Evolutionary conservation across 2,113 vertebrate species (phyloP), one percentile per base, ranked within the genome.

Genomic region (Misgurnus mizolepis): DNA sequence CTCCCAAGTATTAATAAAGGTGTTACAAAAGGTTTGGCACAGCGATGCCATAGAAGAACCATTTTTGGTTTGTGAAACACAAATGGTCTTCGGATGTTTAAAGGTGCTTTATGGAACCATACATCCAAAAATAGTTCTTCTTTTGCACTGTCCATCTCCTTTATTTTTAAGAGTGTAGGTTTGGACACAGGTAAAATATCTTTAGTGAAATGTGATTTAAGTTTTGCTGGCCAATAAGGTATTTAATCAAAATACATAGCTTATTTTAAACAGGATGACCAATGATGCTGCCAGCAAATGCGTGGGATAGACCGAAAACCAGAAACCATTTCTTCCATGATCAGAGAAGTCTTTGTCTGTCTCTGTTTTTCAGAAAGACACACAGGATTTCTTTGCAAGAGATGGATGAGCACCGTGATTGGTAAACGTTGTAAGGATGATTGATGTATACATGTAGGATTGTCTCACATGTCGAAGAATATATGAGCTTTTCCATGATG

Each of bases 281-380:
- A 3, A 58, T 7, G n/a, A 18, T 58, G 15, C 55, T 2, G 55
- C 55, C 17, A 81, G 74, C 34, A 41, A 3, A 50, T 22, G 41
- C 22, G 8, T 58, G 61, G 72, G 40, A 55, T 22, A 9, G 74
- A 78, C 2, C 34, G 45, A 58, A 58, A 17, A 58, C n/a, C n/a
- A 9, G 9, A 58, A 45, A 41, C 49, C 15, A 45, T 82, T 34
- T 4, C 58, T 72, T 34, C 62, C 58, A 77, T 50, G 72, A 80
- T 41, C 9, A 53, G 50, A 67, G 64, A n/a, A 9, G 61, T 4
- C 66, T 45, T 55, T 53, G 56, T 62, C 60, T 10, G 40, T 5
- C 65, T 27, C 40, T 22, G 9, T 7, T 34, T 17, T 69, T 39
- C 11, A 40, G 45, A 34, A 80, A 82, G 85, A 82, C 73, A 70